Evolutionary conservation across 2,888 invertebrate genomes (phyloP).

Genomic region (Horisme vitalbata): DNA sequence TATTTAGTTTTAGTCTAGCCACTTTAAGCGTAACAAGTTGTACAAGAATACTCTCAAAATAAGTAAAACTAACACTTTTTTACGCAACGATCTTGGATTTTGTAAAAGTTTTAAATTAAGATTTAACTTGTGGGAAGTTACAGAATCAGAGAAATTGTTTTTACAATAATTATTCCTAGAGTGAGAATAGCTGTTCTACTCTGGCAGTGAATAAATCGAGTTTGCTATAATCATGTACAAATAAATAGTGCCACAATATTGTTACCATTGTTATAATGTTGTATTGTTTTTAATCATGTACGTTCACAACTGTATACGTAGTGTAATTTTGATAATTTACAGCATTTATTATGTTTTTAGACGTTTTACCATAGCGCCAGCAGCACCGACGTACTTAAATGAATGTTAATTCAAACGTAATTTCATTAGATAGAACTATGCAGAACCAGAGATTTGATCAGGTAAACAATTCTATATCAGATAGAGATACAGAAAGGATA

Average conservation of each 20-base stretch:
- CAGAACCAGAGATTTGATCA: no score
- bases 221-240: slow-evolving; percentile 43
- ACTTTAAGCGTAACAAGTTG: slow-evolving; percentile 53
- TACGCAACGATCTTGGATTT: no score
- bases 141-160: no score
- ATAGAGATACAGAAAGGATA: no score
- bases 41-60: slow-evolving; percentile 45
- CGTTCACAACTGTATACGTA: slow-evolving; percentile 31
- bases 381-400: slow-evolving; percentile 66
- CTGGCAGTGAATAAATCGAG: no score
- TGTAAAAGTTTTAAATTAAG: no score
- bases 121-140: no score
- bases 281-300: slow-evolving; percentile 35
- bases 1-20: slow-evolving; percentile 61
- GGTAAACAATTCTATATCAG: no score
- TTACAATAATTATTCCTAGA: no score
- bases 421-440: slow-evolving; percentile 6
- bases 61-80: slow-evolving; percentile 28
- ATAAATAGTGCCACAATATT: slow-evolving; percentile 47
- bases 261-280: slow-evolving; percentile 41
- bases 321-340: slow-evolving; percentile 43
- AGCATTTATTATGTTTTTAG: slow-evolving; percentile 67
- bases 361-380: slow-evolving; percentile 45
- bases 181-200: no score
- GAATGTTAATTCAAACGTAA: slow-evolving; percentile 10